These are phyloP conservation scores for Melolontha melolontha DNA, from an alignment of 2,888 invertebrate species.

Conservation along the genomic window DNA sequence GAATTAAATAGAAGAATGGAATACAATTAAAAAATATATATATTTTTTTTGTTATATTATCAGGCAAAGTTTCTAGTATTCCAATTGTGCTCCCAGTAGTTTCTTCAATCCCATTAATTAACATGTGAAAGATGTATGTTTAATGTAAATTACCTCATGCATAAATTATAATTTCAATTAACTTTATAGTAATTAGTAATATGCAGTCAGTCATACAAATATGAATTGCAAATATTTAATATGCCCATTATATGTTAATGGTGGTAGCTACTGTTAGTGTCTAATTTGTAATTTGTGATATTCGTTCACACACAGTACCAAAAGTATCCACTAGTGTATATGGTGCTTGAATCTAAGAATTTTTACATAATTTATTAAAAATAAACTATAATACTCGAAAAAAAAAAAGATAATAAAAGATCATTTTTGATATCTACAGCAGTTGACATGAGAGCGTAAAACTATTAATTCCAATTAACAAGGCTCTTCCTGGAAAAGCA, in stretches of 20 bases:
- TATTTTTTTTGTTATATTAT: not conserved
- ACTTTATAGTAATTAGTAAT: constrained; percentile 6
- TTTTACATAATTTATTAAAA: no score
- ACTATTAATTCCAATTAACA: no score
- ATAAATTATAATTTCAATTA: constrained; percentile 15
- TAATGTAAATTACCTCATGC: not conserved
- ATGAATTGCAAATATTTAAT: constrained; percentile 20
- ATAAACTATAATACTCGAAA: no score
- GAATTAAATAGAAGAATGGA: no score
- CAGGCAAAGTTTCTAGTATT: not conserved
- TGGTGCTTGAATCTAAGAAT: no score
- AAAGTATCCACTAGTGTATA: no score
- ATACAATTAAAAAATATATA: not conserved
- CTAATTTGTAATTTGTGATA: not conserved
- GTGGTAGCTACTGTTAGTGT: not conserved
- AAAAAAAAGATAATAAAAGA: no score
- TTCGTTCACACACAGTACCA: no score
- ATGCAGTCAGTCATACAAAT: constrained; percentile 4
- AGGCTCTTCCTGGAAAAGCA: no score
- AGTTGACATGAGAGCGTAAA: no score
- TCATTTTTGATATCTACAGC: no score
- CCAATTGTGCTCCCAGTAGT: not conserved
- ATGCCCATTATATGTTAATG: not conserved
- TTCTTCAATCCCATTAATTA: not conserved
- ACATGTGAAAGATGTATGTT: not conserved